Evolutionary conservation across 2,888 invertebrate genomes (phyloP), one percentile per base, ranked within the genome.

Genomic region (Entomobrya multifasciata): DNA sequence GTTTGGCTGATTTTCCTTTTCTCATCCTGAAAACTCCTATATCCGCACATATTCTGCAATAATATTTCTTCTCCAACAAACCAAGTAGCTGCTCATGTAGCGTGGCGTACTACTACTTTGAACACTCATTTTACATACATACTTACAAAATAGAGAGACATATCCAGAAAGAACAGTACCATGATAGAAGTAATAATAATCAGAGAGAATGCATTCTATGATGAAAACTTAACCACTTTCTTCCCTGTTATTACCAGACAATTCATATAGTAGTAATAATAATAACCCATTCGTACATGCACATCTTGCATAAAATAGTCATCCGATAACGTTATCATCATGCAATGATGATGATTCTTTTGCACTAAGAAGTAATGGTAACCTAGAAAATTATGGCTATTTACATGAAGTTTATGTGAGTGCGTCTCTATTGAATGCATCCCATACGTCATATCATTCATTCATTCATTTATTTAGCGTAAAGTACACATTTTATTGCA

Each of bases 1-100:
- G 88, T 82, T 83, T 90, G 88, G 89, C 88, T 88, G 89, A 89
- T 89, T 89, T 86, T 85, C 77, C 84, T 85, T 77, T 78, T 83
- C 83, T 83, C 83, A 83, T 83, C 86, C 77, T 84, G 30, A 76
- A 49, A 80, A 47, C 80, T 55, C 62, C 47, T 70, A 70, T 44
- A 70, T 70, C 70, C 62, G 27, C 47, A 49, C 60, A 49, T 62
- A 65, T 47, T 79, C 65, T 49, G 62, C 79, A 52, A 79, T 49
- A 70, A 70, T 70, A 70, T 49, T 41, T 62, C 47, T 15, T 20
- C 20, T 30, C 36, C 60, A 55, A 20, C 22, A 44, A 52, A n/a
- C 57, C 36, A 36, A 36, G 36, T 36, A 36, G 27, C 41, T 20
- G 52, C 22, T 74, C 47, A 47, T 47, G 70, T 70, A 36, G 36